These are phyloP conservation scores for Scyliorhinus canicula DNA, from an alignment of 2,797 vertebrate species.

Conservation along the genomic window DNA sequence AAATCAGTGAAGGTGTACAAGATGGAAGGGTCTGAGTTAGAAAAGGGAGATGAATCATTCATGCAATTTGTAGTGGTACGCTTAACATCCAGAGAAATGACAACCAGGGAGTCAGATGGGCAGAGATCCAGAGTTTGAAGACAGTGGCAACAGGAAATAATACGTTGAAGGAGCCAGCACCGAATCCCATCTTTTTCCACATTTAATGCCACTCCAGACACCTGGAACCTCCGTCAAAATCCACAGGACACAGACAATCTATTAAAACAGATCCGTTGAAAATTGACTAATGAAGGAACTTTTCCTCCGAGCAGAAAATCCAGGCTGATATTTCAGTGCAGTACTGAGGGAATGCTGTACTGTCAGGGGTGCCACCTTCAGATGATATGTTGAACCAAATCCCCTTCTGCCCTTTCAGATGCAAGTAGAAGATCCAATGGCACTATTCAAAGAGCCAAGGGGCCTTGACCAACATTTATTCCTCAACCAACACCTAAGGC, in stretches of 20 bases:
- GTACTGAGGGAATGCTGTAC: not conserved
- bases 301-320: not conserved
- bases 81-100: no score
- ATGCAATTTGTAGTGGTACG: no score
- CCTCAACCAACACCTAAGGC: no score
- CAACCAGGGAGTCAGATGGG: no score
- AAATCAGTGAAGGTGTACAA: no score
- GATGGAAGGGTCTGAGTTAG: no score
- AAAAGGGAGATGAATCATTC: no score
- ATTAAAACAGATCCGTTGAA: not conserved
- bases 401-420: not conserved
- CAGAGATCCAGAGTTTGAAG: no score
- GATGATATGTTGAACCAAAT: not conserved
- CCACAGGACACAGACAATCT: not conserved
- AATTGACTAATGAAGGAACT: not conserved
- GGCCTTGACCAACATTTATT: no score
- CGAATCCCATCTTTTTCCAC: not conserved
- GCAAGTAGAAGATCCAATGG: not conserved
- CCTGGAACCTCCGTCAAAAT: not conserved
- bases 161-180: no score
- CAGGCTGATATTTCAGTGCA: not conserved
- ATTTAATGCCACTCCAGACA: not conserved
- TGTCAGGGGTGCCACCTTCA: not conserved
- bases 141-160: no score
- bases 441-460: not conserved